Base-by-base conservation (phyloP, 2,888 invertebrate genomes). In the Exocentrus adspersus region DNA sequence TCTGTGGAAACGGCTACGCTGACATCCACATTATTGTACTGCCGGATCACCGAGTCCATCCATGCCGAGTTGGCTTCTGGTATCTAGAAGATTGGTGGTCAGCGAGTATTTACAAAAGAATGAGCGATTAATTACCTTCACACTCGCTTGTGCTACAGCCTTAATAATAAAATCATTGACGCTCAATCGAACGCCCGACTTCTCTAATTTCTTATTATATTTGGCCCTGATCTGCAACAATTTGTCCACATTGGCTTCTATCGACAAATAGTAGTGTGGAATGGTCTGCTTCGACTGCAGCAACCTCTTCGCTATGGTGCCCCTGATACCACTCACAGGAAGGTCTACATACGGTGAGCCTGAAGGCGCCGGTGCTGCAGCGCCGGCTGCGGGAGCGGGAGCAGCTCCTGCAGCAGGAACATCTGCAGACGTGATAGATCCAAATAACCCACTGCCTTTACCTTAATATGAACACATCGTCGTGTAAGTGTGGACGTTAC, bases 1-100 rank as follows among this genome's bases (percentile, higher is more conserved):
- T 95, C 94, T 0, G 98, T 98, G 64, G 95, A 94, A 3, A 99
- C 99, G 0, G 99, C 98, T 62, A 99, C 94, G 76, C 94, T 95
- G 1, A 99, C 92, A 82, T 99, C 99, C 7, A 98, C 98, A 75
- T 91, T 90, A 51, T 91, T 89, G 79, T 91, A 95, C 94, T 97
- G 93, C 85, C 98, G 88, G 78, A 98, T 96, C 75, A 90, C 90
- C 4, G 91, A 87, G 59, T 94, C 97, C 90, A 97, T 90, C 98
- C 98, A 99, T 62, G 95, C 90, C 1, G 96, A 92, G 84, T 99
- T 99, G 6, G 92, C 93, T 76, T 95, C 92, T 0, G 98, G 98
- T 58, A 98, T 93, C 76, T 76, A 45, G 2, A 50, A n/a, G n/a
- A n/a, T n/a, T n/a, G n/a, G n/a, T n/a, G n/a, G n/a, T n/a, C n/a